phyloP scores from a whole-genome alignment of 2,113 vertebrate species.

The Sebastes fasciatus region DNA sequence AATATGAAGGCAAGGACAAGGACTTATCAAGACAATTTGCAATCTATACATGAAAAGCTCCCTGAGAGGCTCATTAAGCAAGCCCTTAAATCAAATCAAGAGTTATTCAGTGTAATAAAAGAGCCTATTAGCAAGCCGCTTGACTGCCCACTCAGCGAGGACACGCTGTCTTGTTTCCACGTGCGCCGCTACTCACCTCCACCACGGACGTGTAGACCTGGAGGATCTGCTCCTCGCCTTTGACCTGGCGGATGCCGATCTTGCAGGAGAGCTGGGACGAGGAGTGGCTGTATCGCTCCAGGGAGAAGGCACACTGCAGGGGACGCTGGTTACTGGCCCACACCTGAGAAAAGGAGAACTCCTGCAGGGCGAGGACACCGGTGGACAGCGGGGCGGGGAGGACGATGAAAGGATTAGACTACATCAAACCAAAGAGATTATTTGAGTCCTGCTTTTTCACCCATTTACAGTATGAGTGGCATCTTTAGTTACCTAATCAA shows the following conservation, averaged over 20 bases:
- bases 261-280: constrained; percentile 95
- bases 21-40: constrained; percentile 52
- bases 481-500: constrained; percentile 70
- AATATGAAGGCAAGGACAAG: constrained; percentile 55
- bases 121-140: constrained; percentile 48
- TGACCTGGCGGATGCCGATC: constrained; percentile 94
- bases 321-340: constrained; percentile 93
- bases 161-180: background rate
- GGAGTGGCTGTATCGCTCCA: constrained; percentile 93
- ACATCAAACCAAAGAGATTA: constrained; percentile 57
- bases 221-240: constrained; percentile 96
- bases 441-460: constrained; percentile 39
- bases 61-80: constrained; percentile 68
- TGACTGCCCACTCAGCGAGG: constrained; percentile 8
- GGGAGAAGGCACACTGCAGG: constrained; percentile 95
- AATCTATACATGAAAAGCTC: constrained; percentile 63
- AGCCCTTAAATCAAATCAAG: constrained; percentile 67
- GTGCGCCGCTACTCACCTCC: constrained; percentile 85
- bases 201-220: constrained; percentile 94
- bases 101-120: constrained; percentile 63
- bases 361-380: constrained; percentile 82
- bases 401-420: constrained; percentile 32
- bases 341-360: constrained; percentile 95
- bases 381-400: constrained; percentile 24
- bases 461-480: constrained; percentile 57